Evolutionary conservation across 2,888 invertebrate species (phyloP).

Genomic region (Xestia xanthographa): DNA sequence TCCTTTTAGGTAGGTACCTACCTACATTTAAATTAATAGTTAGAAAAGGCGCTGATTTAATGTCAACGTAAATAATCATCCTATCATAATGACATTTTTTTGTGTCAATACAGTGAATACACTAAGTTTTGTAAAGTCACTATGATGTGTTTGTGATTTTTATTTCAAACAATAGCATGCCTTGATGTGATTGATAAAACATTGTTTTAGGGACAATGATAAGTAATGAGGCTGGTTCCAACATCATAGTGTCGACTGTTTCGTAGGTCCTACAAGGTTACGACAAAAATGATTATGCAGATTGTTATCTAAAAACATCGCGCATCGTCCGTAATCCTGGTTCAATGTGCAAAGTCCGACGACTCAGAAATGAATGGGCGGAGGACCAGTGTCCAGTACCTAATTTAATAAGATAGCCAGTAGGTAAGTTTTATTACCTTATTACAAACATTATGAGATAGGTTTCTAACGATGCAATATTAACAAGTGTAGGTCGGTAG

Average conservation of each 20-base stretch:
- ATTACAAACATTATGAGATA: no score
- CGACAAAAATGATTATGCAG: not conserved
- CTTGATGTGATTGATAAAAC: not conserved
- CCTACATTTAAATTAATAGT: not conserved
- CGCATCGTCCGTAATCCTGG: not conserved
- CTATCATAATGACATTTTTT: slow-evolving; percentile 3
- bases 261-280: not conserved
- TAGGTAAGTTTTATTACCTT: not conserved
- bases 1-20: not conserved
- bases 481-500: no score
- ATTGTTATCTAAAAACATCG: not conserved
- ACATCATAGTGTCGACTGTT: not conserved
- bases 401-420: not conserved
- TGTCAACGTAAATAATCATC: not conserved
- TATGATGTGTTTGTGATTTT: slow-evolving; percentile 1
- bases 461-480: no score
- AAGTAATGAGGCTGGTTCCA: not conserved
- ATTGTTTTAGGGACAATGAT: not conserved
- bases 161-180: slow-evolving; percentile 5
- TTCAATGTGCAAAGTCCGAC: slow-evolving; percentile 5
- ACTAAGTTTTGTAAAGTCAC: slow-evolving; percentile 8
- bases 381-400: no score
- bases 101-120: not conserved
- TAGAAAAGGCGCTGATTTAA: no score
- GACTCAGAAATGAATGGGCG: not conserved